Evolutionary conservation across 2,797 vertebrate species (phyloP).

Genomic region (Phataginus tricuspis): DNA sequence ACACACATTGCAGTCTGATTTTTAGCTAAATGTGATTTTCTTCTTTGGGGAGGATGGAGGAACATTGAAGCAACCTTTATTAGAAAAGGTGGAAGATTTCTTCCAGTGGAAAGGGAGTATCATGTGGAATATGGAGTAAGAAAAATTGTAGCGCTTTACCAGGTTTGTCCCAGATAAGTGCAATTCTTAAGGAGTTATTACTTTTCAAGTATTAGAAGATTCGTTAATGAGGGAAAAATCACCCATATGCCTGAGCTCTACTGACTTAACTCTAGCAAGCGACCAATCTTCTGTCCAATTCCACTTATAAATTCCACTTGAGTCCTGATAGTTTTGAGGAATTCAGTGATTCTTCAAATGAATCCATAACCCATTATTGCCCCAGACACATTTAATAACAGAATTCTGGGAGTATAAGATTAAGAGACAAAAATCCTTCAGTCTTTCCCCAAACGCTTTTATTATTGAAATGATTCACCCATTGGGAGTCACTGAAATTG

Average conservation of each 20-base stretch:
- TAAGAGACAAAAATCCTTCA: constrained; percentile 58
- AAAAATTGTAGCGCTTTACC: constrained; percentile 35
- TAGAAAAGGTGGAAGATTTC: constrained; percentile 1
- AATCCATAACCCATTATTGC: constrained; percentile 59
- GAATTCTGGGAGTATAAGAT: constrained; percentile 52
- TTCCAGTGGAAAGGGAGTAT: background rate
- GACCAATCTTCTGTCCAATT: constrained; percentile 66
- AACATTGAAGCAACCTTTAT: constrained; percentile 18
- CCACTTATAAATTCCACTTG: constrained; percentile 63
- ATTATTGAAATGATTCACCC: constrained; percentile 58
- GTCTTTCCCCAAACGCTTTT: constrained; percentile 64
- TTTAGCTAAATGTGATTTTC: constrained; percentile 40
- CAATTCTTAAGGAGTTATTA: constrained; percentile 73
- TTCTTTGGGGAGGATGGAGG: background rate
- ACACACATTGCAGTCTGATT: constrained; percentile 22
- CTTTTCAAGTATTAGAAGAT: constrained; percentile 62
- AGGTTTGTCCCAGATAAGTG: constrained; percentile 65
- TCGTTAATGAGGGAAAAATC: constrained; percentile 66
- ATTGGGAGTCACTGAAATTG: constrained; percentile 49
- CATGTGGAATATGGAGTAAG: background rate
- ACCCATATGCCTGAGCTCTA: constrained; percentile 56
- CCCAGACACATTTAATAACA: constrained; percentile 64
- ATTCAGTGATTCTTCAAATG: constrained; percentile 67
- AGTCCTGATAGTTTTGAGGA: constrained; percentile 58
- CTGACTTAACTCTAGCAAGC: constrained; percentile 43